These are phyloP conservation scores for Glaucopsyche alexis DNA, from an alignment of 2,888 invertebrate genomes.

Conservation along the genomic window DNA sequence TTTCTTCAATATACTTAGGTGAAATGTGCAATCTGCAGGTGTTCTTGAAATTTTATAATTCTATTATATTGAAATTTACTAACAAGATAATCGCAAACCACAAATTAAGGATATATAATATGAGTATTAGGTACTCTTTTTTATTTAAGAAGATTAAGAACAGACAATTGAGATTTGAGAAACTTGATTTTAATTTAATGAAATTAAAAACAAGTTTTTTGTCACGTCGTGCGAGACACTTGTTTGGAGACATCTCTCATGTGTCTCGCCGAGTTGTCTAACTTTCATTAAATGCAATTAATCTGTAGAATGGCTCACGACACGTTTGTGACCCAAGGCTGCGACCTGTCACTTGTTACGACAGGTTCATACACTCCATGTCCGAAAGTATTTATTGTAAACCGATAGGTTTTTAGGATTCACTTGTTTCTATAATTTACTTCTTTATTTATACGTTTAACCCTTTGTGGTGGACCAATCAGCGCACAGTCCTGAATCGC, in stretches of 20 bases:
- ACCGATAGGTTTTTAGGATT: background rate
- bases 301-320: slow-evolving; percentile 17
- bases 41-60: background rate
- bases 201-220: background rate
- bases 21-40: background rate
- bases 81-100: no score
- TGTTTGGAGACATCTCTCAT: slow-evolving; percentile 16
- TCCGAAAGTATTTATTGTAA: slow-evolving; percentile 9
- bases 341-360: slow-evolving; percentile 29
- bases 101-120: no score
- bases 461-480: no score
- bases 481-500: no score
- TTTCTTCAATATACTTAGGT: background rate
- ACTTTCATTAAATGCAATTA: slow-evolving; percentile 27
- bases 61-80: no score
- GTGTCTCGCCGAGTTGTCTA: slow-evolving; percentile 28
- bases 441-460: background rate
- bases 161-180: background rate
- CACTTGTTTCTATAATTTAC: background rate
- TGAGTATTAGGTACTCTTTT: no score
- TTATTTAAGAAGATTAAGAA: background rate
- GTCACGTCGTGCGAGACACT: slow-evolving; percentile 9
- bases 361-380: slow-evolving; percentile 28
- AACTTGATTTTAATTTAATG: background rate
- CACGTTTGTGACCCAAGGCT: slow-evolving; percentile 30